Base-by-base conservation (phyloP, 2,797 vertebrate genomes). In the Carduelis carduelis region DNA sequence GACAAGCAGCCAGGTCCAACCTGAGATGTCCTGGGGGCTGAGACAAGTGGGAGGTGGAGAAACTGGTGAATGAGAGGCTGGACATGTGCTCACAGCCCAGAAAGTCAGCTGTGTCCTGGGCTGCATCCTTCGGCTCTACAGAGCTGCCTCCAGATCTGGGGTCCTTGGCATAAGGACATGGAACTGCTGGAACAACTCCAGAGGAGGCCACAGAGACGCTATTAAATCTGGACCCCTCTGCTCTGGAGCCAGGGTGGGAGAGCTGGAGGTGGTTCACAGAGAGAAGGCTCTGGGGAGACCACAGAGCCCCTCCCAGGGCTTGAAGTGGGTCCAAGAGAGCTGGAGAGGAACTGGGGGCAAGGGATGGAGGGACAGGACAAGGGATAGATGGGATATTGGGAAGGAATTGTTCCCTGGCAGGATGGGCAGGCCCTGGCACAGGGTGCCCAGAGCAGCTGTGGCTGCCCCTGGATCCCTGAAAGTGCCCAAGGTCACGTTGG, bases 381-480 rank as follows among this genome's bases (percentile, higher is more conserved):
- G 47, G 14, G 21, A 0, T 5, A 0, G 47, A 23, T 47, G 53
- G 41, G 32, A 66, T 30, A 32, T 14, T 47, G 30, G 34, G 53
- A 34, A 18, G 8, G 4, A 53, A 74, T 47, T 60, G 1, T 5
- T 46, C 6, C 4, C 46, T 66, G 39, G 0, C 8, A 66, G 60
- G 16, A 30, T 46, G 34, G 8, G 0, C 0, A 80, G 23, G 39
- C 9, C n/a, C 68, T 59, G 60, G 69, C 69, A 60, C 39, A 66
- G 32, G 28, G 5, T 59, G 7, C 23, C 32, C 74, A 70, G 56
- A 55, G 64, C 1, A 61, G 22, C 65, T 56, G 56, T 13, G 65
- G 27, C 11, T 82, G 32, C 15, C 19, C 55, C 55, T 72, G 68
- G 59, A 69, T 43, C 41, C 55, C 63, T 89, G 78, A 32, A 0